Evolutionary conservation across 2,113 vertebrate species (phyloP).

Genomic region (Delphinapterus leucas): DNA sequence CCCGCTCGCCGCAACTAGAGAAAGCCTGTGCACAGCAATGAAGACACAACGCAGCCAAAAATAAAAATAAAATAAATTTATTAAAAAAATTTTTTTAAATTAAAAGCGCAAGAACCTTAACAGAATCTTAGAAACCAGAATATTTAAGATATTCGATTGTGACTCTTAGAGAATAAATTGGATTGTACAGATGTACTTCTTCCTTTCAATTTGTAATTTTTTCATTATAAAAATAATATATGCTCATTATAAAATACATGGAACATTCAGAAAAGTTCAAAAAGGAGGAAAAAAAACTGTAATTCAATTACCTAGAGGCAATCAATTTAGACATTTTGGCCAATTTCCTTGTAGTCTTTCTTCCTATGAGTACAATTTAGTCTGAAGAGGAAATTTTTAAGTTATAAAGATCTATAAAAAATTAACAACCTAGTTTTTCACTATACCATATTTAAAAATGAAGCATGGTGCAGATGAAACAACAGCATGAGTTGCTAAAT

Average conservation of each 20-base stretch:
- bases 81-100: no score
- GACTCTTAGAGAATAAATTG: neutral
- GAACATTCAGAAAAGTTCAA: neutral
- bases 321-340: neutral
- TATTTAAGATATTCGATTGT: neutral
- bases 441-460: neutral
- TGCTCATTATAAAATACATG: neutral
- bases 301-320: neutral
- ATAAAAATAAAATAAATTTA: no score
- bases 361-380: neutral
- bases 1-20: no score
- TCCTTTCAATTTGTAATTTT: neutral
- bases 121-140: neutral
- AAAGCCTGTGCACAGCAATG: no score
- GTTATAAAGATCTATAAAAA: slow-evolving; percentile 5
- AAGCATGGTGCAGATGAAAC: slow-evolving; percentile 3
- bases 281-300: neutral
- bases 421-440: slow-evolving; percentile 8
- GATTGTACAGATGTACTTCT: neutral
- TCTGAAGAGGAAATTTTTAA: neutral
- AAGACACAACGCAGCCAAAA: no score
- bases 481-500: neutral
- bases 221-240: neutral
- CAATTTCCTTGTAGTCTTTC: neutral
- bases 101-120: neutral